Base-by-base conservation (phyloP, 2,113 vertebrate genomes). In the Forbesichthys papilliferus region DNA sequence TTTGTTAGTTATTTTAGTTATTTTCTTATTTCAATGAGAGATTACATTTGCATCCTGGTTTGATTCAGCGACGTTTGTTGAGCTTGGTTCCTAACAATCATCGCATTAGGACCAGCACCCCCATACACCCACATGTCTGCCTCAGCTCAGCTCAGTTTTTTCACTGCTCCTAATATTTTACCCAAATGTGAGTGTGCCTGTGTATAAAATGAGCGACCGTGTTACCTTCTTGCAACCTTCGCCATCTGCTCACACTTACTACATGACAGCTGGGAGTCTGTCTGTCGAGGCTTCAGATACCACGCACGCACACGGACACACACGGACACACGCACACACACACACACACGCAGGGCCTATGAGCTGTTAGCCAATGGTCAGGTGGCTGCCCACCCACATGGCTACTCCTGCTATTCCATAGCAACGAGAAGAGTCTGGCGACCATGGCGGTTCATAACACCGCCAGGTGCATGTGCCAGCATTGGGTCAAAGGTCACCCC, bases 201-300 rank as follows among this genome's bases (percentile, higher is more conserved):
- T 36, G 46, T 89, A 83, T 69, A 63, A 75, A 76, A 82, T 77
- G 72, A 83, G 82, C 76, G 82, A 77, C 16, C 5, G 78, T 63
- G 62, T 74, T 87, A 75, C 86, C 57, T 77, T 83, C 74, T 67
- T 67, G 66, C 74, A 74, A 79, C 74, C 62, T 6, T 70, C 20
- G 13, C 86, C 86, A 89, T 89, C 88, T 92, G 87, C 65, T 88
- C 61, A 60, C 77, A 78, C 71, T 77, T 53, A 57, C 69, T 69
- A 46, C 34, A 16, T 72, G 76, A 66, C 90, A 91, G 83, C 85
- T 91, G 86, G 77, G 79, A 63, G 69, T 57, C 58, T 84, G 52
- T 72, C 53, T 78, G 54, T 14, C 11, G 13, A 55, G 64, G 33
- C 8, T 9, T 42, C 48, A 53, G 64, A 55, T 55, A 34, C 27